Base-by-base conservation (phyloP, 2,113 vertebrate species). In the Sigmodon hispidus region DNA sequence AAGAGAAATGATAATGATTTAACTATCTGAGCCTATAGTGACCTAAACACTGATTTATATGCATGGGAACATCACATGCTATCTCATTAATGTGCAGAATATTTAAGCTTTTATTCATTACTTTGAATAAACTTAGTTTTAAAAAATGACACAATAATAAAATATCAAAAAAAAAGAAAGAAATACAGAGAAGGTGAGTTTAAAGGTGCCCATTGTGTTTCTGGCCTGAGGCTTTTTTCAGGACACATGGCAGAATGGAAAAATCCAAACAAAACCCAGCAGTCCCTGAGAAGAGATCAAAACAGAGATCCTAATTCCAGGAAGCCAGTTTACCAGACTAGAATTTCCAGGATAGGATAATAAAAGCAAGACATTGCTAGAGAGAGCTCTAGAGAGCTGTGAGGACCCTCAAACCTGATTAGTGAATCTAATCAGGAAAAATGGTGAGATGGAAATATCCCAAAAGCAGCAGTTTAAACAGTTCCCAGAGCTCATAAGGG, bases 101-200 rank as follows among this genome's bases (percentile, higher is more conserved):
- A 52, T 67, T 80, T 52, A 52, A 50, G 29, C 8, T 43, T 52
- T 69, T 90, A 36, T 45, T 15, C 26, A 36, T 81, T 45, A 57
- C 4, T 26, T 70, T 81, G 55, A 36, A 70, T 45, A 17, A 83
- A 26, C 45, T 57, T 36, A 69, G 45, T 31, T 70, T n/a, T n/a
- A n/a, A 26, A 52, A 52, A 65, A 31, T 7, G n/a, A n/a, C n/a
- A 24, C 52, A 19, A n/a, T n/a, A n/a, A n/a, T n/a, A n/a, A n/a
- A 70, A 34, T 69, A 31, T 1, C 67, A 45, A n/a, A n/a, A n/a
- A n/a, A n/a, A n/a, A n/a, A n/a, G n/a, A n/a, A n/a, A 80, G 75
- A 94, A 43, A 84, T 87, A 87, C 21, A 85, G 94, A 94, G 63
- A 43, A 84, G 65, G 11, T 48, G 65, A 81, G 7, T 59, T 59